phyloP scores from a whole-genome alignment of 2,113 vertebrate species.

The Mungos mungo region DNA sequence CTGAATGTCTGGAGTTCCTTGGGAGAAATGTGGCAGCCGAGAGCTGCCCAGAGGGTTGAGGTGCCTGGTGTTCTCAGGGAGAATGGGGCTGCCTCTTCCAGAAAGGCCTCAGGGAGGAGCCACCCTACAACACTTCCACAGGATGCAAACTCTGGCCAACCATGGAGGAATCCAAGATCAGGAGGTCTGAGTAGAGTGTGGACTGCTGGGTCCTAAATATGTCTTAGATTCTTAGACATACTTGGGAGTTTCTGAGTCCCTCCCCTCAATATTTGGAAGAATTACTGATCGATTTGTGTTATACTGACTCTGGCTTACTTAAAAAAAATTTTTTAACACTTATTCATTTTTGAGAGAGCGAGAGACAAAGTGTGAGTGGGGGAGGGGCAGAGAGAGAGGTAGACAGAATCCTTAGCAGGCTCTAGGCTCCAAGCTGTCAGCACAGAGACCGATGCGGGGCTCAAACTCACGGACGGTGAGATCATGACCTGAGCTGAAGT shows the following conservation, averaged over 20 bases:
- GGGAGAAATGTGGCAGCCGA: no score
- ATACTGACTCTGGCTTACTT: neutral
- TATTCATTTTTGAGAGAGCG: no score
- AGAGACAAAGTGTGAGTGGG: no score
- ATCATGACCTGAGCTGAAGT: no score
- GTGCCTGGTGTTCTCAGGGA: neutral
- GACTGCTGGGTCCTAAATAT: neutral
- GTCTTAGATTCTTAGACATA: neutral
- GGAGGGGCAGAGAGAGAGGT: no score
- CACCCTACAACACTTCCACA: neutral
- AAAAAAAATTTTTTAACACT: no score
- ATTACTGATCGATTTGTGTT: neutral
- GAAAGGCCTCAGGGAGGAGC: neutral
- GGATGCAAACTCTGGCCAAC: no score
- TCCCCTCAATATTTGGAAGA: neutral
- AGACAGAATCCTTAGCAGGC: no score
- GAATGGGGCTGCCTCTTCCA: neutral
- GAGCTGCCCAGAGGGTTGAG: neutral
- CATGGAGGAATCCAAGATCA: fast-evolving
- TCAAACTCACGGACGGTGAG: no score
- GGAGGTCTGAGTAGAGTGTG: no score
- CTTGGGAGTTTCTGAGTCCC: neutral
- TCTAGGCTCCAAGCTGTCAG: no score
- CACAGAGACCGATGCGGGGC: no score
- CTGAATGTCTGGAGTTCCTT: neutral